phyloP scores from a whole-genome alignment of 2,888 invertebrate species.

The Hemicrepidius hirtus region DNA sequence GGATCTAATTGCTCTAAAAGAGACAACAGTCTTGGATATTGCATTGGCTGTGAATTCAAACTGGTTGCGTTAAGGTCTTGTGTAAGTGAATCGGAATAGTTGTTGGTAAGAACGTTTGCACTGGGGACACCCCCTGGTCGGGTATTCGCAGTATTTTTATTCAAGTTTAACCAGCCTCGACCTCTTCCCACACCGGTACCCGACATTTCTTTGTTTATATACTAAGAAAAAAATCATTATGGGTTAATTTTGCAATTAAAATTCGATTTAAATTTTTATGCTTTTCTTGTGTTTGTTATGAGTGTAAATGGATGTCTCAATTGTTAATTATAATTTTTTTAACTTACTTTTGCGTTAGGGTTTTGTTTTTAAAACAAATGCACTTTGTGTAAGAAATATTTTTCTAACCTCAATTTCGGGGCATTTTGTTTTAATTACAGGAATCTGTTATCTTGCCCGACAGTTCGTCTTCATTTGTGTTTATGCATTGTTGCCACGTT shows the following conservation, averaged over 20 bases:
- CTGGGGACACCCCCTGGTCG: slow-evolving; percentile 55
- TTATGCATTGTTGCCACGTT: not conserved
- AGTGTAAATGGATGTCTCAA: not conserved
- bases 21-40: slow-evolving; percentile 61
- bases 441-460: not conserved
- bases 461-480: not conserved
- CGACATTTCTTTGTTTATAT: slow-evolving; percentile 51
- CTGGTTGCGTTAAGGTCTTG: not conserved
- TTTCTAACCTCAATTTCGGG: not conserved
- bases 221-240: too few relatives aligned
- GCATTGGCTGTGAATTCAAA: slow-evolving; percentile 25
- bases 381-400: not conserved
- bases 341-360: not conserved
- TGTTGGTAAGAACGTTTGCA: slow-evolving; percentile 27
- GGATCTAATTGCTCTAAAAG: slow-evolving; percentile 64
- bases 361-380: not conserved
- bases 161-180: slow-evolving; percentile 64
- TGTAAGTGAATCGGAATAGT: not conserved
- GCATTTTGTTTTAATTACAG: slow-evolving; percentile 2
- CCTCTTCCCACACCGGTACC: slow-evolving; percentile 63
- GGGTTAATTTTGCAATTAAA: too few relatives aligned
- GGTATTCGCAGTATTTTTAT: slow-evolving; percentile 50
- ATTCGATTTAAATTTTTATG: too few relatives aligned
- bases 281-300: too few relatives aligned
- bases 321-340: too few relatives aligned